Conservation (phyloP, 2,888 invertebrate genomes). For the Seladonia tumulorum region DNA sequence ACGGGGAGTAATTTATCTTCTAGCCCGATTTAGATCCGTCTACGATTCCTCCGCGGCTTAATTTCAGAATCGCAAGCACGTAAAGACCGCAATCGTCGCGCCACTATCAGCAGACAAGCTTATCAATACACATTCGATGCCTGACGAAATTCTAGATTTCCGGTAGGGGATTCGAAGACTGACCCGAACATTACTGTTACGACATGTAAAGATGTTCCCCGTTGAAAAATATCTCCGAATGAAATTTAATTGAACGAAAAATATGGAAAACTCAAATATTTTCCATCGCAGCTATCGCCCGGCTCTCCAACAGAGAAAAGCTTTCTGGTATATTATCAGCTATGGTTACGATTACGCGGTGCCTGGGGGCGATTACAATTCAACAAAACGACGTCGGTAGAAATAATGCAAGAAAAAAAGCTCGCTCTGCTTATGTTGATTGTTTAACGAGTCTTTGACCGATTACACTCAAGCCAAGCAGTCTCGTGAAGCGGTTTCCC, state of each 20-base stretch:
- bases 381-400: neutral
- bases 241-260: neutral
- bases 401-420: neutral
- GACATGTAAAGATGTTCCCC: neutral
- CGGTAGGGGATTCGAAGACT: constrained; percentile 26
- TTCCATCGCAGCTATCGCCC: no score
- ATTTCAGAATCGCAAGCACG: constrained; percentile 3
- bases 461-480: neutral
- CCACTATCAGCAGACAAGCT: constrained; percentile 28
- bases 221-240: neutral
- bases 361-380: neutral
- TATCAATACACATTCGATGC: constrained; percentile 27
- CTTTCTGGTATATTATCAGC: no score
- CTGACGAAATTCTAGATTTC: constrained; percentile 32
- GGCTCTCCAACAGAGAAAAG: no score
- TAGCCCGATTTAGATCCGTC: neutral
- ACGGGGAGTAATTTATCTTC: neutral
- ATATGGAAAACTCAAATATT: neutral
- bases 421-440: neutral
- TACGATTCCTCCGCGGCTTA: neutral
- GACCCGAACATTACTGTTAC: constrained; percentile 20
- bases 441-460: constrained; percentile 2
- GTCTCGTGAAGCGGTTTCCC: neutral
- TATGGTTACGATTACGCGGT: no score
- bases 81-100: neutral